A percentile compares a stretch with the other conserved stretches of the same genome.
Conservation (phyloP, 2,797 vertebrate species). For the Pseudomugil tenellus region DNA sequence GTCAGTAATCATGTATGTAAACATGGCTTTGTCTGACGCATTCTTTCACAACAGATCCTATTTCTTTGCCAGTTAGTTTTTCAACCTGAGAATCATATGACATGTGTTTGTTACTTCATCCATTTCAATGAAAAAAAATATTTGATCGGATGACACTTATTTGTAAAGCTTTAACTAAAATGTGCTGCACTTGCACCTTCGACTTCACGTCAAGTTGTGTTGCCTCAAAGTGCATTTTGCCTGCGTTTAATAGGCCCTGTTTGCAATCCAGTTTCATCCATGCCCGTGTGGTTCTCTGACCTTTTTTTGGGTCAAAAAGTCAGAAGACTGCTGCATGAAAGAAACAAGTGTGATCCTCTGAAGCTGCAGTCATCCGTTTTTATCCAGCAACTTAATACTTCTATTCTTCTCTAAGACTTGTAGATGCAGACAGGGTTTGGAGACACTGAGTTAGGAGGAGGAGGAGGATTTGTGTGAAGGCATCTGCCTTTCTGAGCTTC, state of each 20-base stretch:
- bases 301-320: conserved; percentile 59
- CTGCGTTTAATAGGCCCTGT: conserved; percentile 24
- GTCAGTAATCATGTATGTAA: conserved; percentile 31
- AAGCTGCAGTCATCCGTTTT: conserved; percentile 58
- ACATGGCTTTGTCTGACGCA: conserved; percentile 8
- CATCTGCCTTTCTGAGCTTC: conserved; percentile 22
- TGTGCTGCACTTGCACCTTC: conserved; percentile 27
- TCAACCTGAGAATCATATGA: conserved; percentile 16
- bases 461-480: conserved; percentile 57
- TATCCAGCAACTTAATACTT: conserved; percentile 62
- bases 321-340: conserved; percentile 44
- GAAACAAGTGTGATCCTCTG: conserved; percentile 52
- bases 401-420: conserved; percentile 63
- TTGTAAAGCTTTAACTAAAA: conserved; percentile 12
- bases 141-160: conserved; percentile 4
- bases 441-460: conserved; percentile 52
- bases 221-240: conserved; percentile 22
- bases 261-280: conserved; percentile 43
- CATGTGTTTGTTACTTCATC: conserved; percentile 9
- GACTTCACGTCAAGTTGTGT: conserved; percentile 45
- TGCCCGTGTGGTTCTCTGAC: conserved; percentile 51
- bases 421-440: conserved; percentile 54
- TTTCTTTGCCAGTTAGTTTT: conserved; percentile 23
- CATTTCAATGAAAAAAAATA: conserved; percentile 21
- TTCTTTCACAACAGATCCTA: not conserved